Evolutionary conservation across 2,113 vertebrate species (phyloP).

Genomic region (Eidolon helvum): DNA sequence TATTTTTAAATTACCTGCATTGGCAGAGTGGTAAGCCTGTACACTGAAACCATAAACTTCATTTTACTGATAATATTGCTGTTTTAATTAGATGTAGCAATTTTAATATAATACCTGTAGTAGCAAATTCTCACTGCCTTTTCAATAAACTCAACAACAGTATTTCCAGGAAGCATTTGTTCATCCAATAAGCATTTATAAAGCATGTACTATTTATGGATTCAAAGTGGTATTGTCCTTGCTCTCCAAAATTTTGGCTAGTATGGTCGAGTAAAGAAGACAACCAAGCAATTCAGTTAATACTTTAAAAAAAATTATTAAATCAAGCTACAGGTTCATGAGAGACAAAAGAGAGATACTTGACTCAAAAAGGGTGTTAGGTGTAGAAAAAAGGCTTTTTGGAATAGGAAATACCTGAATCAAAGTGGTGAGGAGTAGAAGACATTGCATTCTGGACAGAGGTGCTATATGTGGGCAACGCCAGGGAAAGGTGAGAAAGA

Average conservation of each 20-base stretch:
- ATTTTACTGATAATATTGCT: conserved; percentile 4
- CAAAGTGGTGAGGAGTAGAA: background rate
- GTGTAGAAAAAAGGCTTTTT: background rate
- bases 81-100: background rate
- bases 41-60: background rate
- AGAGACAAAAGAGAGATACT: background rate
- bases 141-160: background rate
- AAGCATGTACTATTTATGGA: background rate
- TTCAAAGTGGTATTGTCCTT: background rate
- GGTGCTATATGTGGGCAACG: too few relatives aligned
- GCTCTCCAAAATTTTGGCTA: background rate
- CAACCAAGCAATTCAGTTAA: background rate
- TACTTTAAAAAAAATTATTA: background rate
- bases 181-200: background rate
- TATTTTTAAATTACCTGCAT: conserved; percentile 11
- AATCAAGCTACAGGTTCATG: background rate
- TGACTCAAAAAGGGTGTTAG: background rate
- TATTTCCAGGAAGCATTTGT: background rate
- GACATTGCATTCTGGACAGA: background rate
- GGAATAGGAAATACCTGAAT: background rate
- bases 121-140: background rate
- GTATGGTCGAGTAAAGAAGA: background rate
- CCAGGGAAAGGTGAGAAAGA: background rate
- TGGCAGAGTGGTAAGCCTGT: background rate
- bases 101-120: background rate